A percentile compares a stretch with the other conserved stretches of the same genome.
phyloP scores from a whole-genome alignment of 1,140 invertebrate species.

The Zaprionus capensis region DNA sequence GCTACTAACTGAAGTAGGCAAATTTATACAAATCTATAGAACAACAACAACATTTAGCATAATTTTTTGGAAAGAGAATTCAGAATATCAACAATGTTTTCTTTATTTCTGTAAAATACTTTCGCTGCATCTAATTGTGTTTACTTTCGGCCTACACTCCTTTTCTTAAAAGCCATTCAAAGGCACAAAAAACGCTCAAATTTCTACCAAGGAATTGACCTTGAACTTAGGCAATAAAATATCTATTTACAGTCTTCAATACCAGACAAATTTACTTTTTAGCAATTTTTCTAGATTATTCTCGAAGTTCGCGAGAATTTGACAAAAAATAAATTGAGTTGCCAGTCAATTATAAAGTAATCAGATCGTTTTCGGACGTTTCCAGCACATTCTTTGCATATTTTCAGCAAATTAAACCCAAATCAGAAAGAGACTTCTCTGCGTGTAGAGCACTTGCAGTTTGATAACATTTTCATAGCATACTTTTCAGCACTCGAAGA shows the following conservation, averaged over 20 bases:
- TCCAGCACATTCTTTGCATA: background rate
- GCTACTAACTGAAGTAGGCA: background rate
- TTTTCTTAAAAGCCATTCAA: background rate
- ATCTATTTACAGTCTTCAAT: background rate
- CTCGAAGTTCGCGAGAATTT: background rate
- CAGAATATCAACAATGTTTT: background rate
- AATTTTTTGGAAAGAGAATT: no score
- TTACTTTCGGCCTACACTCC: background rate
- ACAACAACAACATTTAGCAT: no score
- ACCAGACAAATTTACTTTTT: background rate
- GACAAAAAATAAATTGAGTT: background rate
- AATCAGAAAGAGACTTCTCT: background rate
- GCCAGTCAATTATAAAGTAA: background rate
- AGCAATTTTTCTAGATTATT: background rate
- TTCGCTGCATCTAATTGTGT: background rate
- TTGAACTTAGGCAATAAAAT: background rate
- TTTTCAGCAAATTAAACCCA: background rate
- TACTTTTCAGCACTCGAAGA: slow-evolving; percentile 25
- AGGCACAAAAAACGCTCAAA: background rate
- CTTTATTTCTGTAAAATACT: background rate
- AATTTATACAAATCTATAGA: background rate
- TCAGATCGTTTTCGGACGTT: background rate
- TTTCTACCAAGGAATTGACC: background rate
- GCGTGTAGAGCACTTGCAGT: background rate
- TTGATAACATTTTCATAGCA: slow-evolving; percentile 16